Conservation (phyloP, 92 coral and sea anemone genomes). For the Siderastrea radians region DNA sequence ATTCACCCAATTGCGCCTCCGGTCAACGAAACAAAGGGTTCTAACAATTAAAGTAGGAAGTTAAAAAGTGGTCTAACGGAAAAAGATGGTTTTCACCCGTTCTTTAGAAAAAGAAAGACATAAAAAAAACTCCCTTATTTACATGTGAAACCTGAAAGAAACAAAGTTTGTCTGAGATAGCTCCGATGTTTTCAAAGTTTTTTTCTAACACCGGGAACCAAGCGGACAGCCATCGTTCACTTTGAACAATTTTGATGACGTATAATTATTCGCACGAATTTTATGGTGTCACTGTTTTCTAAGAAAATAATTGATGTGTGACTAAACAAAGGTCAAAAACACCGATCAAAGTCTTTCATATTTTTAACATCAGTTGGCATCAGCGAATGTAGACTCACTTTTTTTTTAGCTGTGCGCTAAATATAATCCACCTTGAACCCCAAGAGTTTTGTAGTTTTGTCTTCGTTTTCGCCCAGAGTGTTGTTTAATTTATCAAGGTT, state of each 20-base stretch:
- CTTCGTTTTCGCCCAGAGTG: not conserved
- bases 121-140: not conserved
- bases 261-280: not conserved
- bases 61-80: constrained; percentile 22
- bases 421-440: not conserved
- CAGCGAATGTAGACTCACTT: not conserved
- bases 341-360: not conserved
- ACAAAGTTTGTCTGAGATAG: not conserved
- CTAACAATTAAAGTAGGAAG: constrained; percentile 14
- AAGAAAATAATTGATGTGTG: not conserved
- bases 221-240: not conserved
- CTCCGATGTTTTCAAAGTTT: not conserved
- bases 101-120: not conserved
- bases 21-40: not conserved
- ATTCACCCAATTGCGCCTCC: not conserved
- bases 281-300: not conserved
- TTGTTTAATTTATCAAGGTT: constrained; percentile 6
- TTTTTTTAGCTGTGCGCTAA: not conserved
- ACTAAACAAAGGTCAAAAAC: not conserved
- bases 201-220: not conserved
- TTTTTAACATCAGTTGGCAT: not conserved
- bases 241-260: not conserved
- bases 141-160: not conserved
- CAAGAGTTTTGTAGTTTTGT: constrained; percentile 7
- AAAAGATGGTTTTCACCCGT: not conserved